Conservation (phyloP, 2,888 invertebrate species). For the Lordiphosa fenestrarum region DNA sequence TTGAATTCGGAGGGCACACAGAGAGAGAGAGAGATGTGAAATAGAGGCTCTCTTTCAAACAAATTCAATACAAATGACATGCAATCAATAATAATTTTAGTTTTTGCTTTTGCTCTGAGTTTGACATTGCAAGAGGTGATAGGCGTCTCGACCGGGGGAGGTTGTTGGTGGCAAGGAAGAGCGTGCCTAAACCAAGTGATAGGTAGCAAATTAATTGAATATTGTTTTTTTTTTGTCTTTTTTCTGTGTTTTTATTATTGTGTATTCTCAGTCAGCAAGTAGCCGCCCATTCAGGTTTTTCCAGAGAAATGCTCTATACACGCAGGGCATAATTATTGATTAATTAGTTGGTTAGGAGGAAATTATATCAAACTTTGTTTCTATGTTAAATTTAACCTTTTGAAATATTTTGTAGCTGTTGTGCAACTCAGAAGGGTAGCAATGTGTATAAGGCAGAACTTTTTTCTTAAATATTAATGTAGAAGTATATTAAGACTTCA, state of each 20-base stretch:
- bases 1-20: constrained; percentile 56
- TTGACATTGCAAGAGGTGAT: constrained; percentile 51
- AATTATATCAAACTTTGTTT: background rate
- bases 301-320: constrained; percentile 19
- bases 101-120: constrained; percentile 27
- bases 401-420: too few species aligned
- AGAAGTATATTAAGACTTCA: too few species aligned
- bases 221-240: constrained; percentile 14
- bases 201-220: constrained; percentile 52
- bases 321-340: constrained; percentile 62
- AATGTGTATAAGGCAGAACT: too few species aligned
- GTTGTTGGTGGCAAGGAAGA: constrained; percentile 10
- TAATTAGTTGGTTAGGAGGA: constrained; percentile 52
- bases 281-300: constrained; percentile 10
- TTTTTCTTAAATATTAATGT: too few species aligned
- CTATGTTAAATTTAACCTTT: too few species aligned
- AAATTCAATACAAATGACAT: constrained; percentile 57
- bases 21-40: constrained; percentile 16
- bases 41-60: constrained; percentile 15
- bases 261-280: constrained; percentile 8
- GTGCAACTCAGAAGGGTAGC: too few species aligned
- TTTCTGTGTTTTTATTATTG: constrained; percentile 17
- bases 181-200: constrained; percentile 42
- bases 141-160: constrained; percentile 2
- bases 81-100: constrained; percentile 69